These are phyloP conservation scores for Sebastes itinus DNA, from an alignment of 2,797 vertebrate species.

Conservation along the genomic window DNA sequence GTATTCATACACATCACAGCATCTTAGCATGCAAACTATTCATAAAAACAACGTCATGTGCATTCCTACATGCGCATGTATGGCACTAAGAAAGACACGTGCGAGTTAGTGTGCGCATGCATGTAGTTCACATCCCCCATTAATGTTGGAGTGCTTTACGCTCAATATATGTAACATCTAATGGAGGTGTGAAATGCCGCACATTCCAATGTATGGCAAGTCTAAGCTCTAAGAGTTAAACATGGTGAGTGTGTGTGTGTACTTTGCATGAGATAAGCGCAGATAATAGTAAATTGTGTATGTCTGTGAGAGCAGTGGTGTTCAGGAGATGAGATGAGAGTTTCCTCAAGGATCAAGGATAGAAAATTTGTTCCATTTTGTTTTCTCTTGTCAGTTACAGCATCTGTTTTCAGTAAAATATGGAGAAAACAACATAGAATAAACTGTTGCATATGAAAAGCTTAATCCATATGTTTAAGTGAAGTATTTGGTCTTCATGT, in stretches of 20 bases:
- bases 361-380: not conserved
- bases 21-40: slow-evolving; percentile 27
- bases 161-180: slow-evolving; percentile 27
- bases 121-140: not conserved
- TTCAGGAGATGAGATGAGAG: not conserved
- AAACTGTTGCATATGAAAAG: not conserved
- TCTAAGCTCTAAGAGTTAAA: slow-evolving; percentile 42
- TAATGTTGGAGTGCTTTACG: not conserved
- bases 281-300: slow-evolving; percentile 39
- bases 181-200: slow-evolving; percentile 57
- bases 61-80: not conserved
- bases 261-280: slow-evolving; percentile 32
- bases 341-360: not conserved
- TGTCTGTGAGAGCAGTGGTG: not conserved
- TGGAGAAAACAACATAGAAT: not conserved
- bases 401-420: not conserved
- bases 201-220: slow-evolving; percentile 40
- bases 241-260: slow-evolving; percentile 44
- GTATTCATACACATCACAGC: not conserved
- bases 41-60: slow-evolving; percentile 19
- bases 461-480: not conserved
- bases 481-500: slow-evolving; percentile 14
- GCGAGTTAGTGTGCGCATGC: not conserved
- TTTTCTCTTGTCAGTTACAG: not conserved
- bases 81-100: not conserved